Base-by-base conservation (phyloP, 2,113 vertebrate species). In the Ascaphus truei region DNA sequence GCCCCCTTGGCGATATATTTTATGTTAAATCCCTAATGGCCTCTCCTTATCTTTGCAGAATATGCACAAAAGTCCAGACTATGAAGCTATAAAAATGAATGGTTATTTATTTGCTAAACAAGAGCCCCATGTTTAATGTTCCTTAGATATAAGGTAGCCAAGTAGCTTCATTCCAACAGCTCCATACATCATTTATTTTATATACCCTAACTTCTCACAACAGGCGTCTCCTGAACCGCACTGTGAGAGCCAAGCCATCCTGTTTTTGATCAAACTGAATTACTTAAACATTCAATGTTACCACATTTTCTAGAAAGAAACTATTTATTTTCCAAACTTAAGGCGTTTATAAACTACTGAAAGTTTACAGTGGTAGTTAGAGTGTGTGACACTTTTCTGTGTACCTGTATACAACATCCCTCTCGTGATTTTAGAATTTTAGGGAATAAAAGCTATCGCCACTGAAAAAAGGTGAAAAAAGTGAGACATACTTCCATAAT, bases 151-250 rank as follows among this genome's bases (percentile, higher is more conserved):
- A 96, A 96, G 96, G 96, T 98, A 96, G 93, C 91, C 93, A 93
- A 93, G 89, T 88, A 90, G 92, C 90, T 87, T 84, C 89, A 89
- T 93, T 96, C 93, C 93, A 94, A 94, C 91, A 94, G 95, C 91
- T 96, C 92, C 91, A 98, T 96, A 98, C 94, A 97, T 98, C 94
- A 98, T 98, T 98, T 98, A 98, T 98, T 98, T 95, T 94, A 94
- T 92, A 97, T 96, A 94, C 91, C 91, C 92, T 94, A 94, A 96
- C 94, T 95, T 94, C 89, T 90, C 93, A 93, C 93, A 91, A 96
- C 91, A 94, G 93, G 94, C 93, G 93, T 84, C 33, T 68, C 83
- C 79, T 75, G 76, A 86, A 85, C 75, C 69, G 36, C 84, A 63
- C 73, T 80, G 62, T 73, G 87, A 91, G 91, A 91, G 90, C 78